Evolutionary conservation across 2,888 invertebrate genomes (phyloP).

Genomic region (Ypsolopha sequella): DNA sequence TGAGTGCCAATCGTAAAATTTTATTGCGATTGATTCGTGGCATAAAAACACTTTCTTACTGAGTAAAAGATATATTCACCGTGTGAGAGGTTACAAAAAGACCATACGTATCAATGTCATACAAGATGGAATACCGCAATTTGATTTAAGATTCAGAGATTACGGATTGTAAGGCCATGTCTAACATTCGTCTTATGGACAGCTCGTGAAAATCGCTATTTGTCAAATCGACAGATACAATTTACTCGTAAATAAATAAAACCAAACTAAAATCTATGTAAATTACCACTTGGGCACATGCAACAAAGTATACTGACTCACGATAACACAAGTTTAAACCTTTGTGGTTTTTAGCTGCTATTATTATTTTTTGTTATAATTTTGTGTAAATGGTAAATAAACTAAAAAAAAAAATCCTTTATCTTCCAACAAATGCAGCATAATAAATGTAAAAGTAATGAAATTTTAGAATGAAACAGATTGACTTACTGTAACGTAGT

Average conservation of each 20-base stretch:
- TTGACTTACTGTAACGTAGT: conserved; percentile 20
- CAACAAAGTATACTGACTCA: conserved; percentile 1
- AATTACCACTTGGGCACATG: conserved; percentile 1
- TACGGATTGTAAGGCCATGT: conserved; percentile 59
- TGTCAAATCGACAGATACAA: conserved; percentile 44
- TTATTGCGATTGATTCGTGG: conserved; percentile 55
- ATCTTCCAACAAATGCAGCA: not conserved
- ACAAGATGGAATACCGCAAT: conserved; percentile 45
- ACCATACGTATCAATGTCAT: conserved; percentile 28
- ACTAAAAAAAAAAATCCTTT: not conserved
- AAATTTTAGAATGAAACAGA: conserved; percentile 30
- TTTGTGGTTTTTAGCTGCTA: too few relatives aligned
- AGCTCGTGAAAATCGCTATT: conserved; percentile 49
- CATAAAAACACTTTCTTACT: conserved; percentile 34
- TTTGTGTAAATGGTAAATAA: too few relatives aligned
- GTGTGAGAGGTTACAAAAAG: conserved; percentile 2
- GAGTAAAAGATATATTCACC: not conserved
- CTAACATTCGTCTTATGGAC: conserved; percentile 49
- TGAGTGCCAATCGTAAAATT: conserved; percentile 43
- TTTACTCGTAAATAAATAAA: not conserved
- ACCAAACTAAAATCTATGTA: not conserved
- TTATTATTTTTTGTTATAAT: too few relatives aligned
- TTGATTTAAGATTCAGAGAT: conserved; percentile 53
- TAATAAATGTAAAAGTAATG: conserved; percentile 33
- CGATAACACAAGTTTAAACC: too few relatives aligned